Percentiles rank a stretch among this genome's conserved stretches.
These are phyloP conservation scores for Sciaenops ocellatus DNA, from an alignment of 2,797 vertebrate genomes.

Conservation along the genomic window DNA sequence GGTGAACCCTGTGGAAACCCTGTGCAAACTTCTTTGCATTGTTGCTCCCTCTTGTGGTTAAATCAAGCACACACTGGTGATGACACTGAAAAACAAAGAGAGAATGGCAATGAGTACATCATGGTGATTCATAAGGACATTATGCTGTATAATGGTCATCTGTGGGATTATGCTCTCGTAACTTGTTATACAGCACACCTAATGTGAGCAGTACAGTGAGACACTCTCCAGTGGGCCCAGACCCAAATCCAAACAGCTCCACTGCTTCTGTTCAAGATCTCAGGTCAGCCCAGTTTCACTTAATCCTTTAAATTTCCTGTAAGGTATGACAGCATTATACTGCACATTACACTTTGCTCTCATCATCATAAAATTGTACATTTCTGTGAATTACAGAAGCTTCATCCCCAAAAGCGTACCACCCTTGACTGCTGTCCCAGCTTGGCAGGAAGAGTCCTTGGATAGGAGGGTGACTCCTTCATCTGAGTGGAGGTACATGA, in stretches of 20 bases:
- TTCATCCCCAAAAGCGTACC: constrained; percentile 1
- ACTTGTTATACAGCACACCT: constrained; percentile 39
- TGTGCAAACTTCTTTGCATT: constrained; percentile 5
- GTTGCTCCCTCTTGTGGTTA: constrained; percentile 51
- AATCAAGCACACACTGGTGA: background rate
- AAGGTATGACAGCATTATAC: background rate
- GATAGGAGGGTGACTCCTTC: constrained; percentile 23
- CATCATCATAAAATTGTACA: background rate
- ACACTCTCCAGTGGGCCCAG: constrained; percentile 9
- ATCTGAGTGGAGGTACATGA: constrained; percentile 68
- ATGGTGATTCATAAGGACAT: background rate
- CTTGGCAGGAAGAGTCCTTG: constrained; percentile 7
- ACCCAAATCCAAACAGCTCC: constrained; percentile 13
- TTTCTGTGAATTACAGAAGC: constrained; percentile 57
- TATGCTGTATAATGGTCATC: background rate
- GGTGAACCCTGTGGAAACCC: background rate
- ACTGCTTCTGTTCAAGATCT: constrained; percentile 38
- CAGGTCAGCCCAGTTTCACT: constrained; percentile 53
- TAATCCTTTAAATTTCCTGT: background rate
- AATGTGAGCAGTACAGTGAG: constrained; percentile 36
- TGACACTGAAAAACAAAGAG: background rate
- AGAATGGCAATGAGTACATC: background rate
- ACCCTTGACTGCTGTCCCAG: background rate
- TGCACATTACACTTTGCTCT: background rate
- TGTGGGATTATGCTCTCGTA: background rate